These are phyloP conservation scores for Leptothorax acervorum DNA, from an alignment of 2,888 invertebrate genomes.

Conservation along the genomic window DNA sequence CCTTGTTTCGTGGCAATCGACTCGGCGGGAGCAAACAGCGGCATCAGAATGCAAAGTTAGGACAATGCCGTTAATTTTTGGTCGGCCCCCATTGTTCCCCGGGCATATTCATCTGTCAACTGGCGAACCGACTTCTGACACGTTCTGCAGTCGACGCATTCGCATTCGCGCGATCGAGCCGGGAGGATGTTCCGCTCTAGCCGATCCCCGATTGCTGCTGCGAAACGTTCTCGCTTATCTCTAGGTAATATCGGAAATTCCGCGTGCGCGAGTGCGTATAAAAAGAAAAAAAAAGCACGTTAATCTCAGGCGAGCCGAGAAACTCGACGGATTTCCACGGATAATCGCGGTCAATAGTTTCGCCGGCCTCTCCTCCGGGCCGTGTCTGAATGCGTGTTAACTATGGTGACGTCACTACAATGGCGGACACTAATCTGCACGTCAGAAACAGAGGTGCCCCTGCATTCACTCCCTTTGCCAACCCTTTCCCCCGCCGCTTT, in stretches of 20 bases:
- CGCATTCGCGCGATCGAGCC: slow-evolving; percentile 45
- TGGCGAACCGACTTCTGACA: slow-evolving; percentile 75
- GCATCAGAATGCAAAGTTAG: slow-evolving; percentile 82
- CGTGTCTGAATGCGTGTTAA: slow-evolving; percentile 84
- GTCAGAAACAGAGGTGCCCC: slow-evolving; percentile 84
- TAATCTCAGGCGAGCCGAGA: not conserved
- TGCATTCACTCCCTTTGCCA: slow-evolving; percentile 66
- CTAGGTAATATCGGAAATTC: not conserved
- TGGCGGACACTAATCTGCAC: slow-evolving; percentile 86
- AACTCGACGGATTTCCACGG: slow-evolving; percentile 25
- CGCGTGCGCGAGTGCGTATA: not conserved
- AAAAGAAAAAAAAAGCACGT: not conserved
- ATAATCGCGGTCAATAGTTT: slow-evolving; percentile 73
- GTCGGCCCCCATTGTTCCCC: slow-evolving; percentile 83
- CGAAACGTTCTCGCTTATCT: not conserved
- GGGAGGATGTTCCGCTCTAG: slow-evolving; percentile 1
- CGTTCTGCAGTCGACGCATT: slow-evolving; percentile 58
- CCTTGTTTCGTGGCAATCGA: slow-evolving; percentile 75
- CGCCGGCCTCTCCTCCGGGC: slow-evolving; percentile 58
- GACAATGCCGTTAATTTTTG: slow-evolving; percentile 86
- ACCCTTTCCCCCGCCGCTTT: slow-evolving; percentile 69
- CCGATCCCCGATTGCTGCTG: not conserved
- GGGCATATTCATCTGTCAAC: slow-evolving; percentile 84
- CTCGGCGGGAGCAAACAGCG: slow-evolving; percentile 71
- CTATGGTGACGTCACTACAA: slow-evolving; percentile 85